Conservation (phyloP, 2,113 vertebrate species). For the Chloebia gouldiae region DNA sequence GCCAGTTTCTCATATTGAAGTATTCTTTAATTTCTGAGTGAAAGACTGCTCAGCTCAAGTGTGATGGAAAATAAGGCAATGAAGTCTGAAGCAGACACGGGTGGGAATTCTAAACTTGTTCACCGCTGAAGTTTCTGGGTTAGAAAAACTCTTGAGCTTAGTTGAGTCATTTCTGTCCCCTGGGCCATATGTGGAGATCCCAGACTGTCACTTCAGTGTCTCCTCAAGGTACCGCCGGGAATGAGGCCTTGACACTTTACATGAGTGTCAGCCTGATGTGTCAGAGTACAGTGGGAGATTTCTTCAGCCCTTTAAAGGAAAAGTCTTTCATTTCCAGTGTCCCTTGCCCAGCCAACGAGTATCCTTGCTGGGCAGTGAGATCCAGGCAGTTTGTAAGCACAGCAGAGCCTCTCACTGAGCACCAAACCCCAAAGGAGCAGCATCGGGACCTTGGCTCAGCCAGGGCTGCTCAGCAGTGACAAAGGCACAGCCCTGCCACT, state of each 20-base stretch:
- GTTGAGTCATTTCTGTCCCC: background rate
- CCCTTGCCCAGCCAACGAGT: background rate
- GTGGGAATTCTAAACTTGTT: background rate
- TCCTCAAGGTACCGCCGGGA: background rate
- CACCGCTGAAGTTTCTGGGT: background rate
- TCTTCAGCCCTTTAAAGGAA: background rate
- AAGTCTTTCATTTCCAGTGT: background rate
- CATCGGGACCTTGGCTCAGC: background rate
- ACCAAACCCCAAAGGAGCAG: background rate
- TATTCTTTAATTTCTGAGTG: background rate
- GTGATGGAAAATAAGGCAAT: background rate
- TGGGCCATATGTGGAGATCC: background rate
- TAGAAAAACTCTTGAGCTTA: background rate
- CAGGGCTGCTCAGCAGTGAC: background rate
- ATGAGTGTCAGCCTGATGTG: background rate
- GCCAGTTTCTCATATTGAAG: background rate
- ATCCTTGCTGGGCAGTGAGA: background rate
- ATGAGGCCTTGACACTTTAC: rapidly evolving
- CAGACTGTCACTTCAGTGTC: background rate
- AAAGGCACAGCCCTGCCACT: background rate
- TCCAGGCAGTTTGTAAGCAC: background rate
- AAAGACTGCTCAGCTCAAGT: background rate
- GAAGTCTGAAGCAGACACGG: background rate
- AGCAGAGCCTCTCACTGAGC: background rate
- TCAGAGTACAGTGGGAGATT: rapidly evolving